These are phyloP conservation scores for Vultur gryphus DNA, from an alignment of 2,797 vertebrate species.

Conservation along the genomic window DNA sequence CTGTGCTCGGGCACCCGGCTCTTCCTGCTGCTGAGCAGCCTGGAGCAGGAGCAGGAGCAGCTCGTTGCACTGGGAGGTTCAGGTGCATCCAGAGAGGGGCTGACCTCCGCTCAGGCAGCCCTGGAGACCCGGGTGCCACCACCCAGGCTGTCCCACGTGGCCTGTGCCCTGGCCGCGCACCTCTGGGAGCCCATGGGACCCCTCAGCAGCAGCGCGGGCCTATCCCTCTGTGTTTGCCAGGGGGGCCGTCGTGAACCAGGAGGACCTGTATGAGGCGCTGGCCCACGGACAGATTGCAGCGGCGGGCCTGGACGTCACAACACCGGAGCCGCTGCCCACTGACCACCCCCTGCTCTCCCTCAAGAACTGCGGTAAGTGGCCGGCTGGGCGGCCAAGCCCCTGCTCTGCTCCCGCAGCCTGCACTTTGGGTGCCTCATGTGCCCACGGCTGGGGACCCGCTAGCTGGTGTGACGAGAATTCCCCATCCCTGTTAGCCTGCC, in stretches of 20 bases:
- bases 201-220: fast-evolving
- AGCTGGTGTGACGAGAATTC: too few species aligned
- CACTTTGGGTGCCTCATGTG: fast-evolving
- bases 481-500: fast-evolving
- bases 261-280: slow-evolving; percentile 86
- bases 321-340: slow-evolving; percentile 89
- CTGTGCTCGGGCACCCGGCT: fast-evolving
- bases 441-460: fast-evolving
- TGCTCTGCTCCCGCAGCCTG: fast-evolving
- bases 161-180: fast-evolving
- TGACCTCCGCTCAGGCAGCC: not conserved
- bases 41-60: not conserved
- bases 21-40: fast-evolving
- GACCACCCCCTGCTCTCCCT: slow-evolving; percentile 85
- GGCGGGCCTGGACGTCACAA: slow-evolving; percentile 92
- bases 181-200: fast-evolving
- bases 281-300: slow-evolving; percentile 83
- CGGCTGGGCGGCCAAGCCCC: fast-evolving
- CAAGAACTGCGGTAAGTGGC: slow-evolving; percentile 87
- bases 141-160: fast-evolving
- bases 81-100: not conserved
- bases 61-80: fast-evolving
- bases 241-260: slow-evolving; percentile 90
- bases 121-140: fast-evolving
- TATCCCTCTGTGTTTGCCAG: slow-evolving; percentile 40